Conservation (phyloP, 2,888 invertebrate genomes). For the Schizaphis graminum region DNA sequence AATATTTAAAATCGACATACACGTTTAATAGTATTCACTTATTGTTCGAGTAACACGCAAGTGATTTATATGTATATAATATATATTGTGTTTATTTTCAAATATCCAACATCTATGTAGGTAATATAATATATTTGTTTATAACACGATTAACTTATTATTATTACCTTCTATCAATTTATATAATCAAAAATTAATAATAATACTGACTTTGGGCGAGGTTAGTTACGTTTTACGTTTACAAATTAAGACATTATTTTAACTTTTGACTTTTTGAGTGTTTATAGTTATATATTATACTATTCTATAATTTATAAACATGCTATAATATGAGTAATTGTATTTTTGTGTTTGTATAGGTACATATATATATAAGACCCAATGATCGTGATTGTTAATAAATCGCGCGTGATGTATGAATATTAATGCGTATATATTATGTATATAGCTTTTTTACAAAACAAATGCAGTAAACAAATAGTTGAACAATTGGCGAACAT, state of each 20-base stretch:
- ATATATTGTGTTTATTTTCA: neutral
- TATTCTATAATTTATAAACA: neutral
- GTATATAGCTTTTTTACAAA: neutral
- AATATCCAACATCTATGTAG: neutral
- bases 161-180: neutral
- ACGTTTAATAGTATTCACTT: neutral
- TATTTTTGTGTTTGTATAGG: neutral
- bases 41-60: neutral
- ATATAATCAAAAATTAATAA: neutral
- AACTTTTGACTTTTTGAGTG: neutral
- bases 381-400: neutral
- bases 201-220: conserved; percentile 19
- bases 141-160: neutral
- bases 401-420: neutral
- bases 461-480: neutral
- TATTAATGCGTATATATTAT: neutral
- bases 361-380: neutral
- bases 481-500: conserved; percentile 28
- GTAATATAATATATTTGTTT: neutral
- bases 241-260: neutral
- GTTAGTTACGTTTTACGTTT: neutral
- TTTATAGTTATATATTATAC: neutral
- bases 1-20: neutral
- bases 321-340: neutral
- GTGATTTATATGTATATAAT: neutral